Conservation (phyloP, 2,113 vertebrate genomes). For the Cheirogaleus medius region DNA sequence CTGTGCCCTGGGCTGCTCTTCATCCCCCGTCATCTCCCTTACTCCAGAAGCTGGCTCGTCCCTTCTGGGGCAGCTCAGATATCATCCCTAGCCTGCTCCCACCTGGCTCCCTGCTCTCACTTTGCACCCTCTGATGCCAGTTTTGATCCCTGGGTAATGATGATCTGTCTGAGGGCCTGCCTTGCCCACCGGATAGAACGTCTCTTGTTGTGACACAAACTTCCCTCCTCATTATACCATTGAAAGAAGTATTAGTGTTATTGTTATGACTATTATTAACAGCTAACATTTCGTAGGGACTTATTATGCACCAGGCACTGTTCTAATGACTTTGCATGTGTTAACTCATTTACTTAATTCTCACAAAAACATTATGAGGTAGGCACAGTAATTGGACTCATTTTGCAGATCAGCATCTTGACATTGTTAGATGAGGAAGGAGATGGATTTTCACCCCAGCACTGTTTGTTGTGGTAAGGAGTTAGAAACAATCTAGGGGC, state of each 20-base stretch:
- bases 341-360: conserved; percentile 18
- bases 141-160: not conserved
- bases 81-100: not conserved
- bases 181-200: not conserved
- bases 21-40: no score
- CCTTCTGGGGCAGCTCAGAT: not conserved
- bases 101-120: not conserved
- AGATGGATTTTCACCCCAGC: not conserved
- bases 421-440: not conserved
- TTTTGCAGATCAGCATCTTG: not conserved
- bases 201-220: not conserved
- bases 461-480: rapidly evolving
- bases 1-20: not conserved
- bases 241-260: not conserved
- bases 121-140: not conserved
- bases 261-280: not conserved
- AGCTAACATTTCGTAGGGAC: not conserved
- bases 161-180: not conserved
- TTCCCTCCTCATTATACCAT: not conserved
- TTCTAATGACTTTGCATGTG: not conserved
- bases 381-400: not conserved
- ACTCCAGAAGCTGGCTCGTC: not conserved
- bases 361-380: not conserved
- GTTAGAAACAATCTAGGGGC: not conserved
- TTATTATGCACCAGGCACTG: not conserved